Evolutionary conservation across 2,113 vertebrate genomes (phyloP).

Genomic region (Otolemur garnettii): DNA sequence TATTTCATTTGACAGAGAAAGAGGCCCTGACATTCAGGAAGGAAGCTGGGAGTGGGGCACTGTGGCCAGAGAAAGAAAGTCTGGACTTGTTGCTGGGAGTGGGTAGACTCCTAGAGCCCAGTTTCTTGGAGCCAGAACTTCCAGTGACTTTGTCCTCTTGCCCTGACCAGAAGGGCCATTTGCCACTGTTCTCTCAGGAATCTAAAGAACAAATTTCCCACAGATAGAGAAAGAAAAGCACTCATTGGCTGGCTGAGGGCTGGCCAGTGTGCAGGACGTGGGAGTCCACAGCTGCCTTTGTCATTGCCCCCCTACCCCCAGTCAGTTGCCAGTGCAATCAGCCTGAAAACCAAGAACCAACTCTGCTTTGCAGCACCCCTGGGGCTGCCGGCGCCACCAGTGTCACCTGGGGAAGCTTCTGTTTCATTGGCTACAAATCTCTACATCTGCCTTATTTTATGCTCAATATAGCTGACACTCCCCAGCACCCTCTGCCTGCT

Average conservation of each 20-base stretch:
- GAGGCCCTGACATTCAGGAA: background rate
- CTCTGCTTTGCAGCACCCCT: background rate
- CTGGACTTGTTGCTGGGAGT: background rate
- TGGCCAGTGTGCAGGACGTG: accelerated
- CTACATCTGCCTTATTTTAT: background rate
- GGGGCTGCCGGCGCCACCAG: accelerated
- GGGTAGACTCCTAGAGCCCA: background rate
- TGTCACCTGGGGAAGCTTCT: background rate
- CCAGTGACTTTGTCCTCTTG: accelerated
- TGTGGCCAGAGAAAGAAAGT: background rate
- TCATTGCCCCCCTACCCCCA: background rate
- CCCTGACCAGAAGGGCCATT: background rate
- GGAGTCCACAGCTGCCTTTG: background rate
- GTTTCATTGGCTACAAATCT: background rate
- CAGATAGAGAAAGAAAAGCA: background rate
- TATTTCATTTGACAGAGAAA: background rate
- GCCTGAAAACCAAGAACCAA: accelerated
- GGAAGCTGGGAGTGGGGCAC: accelerated
- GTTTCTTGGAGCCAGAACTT: background rate
- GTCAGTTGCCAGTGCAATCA: accelerated
- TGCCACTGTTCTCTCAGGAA: background rate
- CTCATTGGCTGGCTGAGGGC: background rate
- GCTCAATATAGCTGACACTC: background rate
- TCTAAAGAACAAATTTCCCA: background rate
- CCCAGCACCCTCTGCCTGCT: background rate